Evolutionary conservation across 2,888 invertebrate genomes (phyloP).

Genomic region (Cecidostiba fungosa): DNA sequence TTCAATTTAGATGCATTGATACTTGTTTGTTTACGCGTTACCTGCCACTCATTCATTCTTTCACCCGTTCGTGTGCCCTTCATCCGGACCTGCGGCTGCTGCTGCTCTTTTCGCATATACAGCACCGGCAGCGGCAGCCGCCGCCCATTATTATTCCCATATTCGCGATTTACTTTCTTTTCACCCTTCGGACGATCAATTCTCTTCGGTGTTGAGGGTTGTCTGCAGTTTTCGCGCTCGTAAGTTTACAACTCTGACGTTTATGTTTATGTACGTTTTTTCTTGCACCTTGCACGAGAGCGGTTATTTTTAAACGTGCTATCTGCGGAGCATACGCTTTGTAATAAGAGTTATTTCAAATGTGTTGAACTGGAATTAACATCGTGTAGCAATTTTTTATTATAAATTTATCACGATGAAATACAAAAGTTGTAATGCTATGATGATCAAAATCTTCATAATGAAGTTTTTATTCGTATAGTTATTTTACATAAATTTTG

Average conservation of each 20-base stretch:
- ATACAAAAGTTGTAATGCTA: background rate
- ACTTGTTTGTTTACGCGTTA: slow-evolving; percentile 79
- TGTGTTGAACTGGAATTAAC: background rate
- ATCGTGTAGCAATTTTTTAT: background rate
- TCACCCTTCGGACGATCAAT: slow-evolving; percentile 48
- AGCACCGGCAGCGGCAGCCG: slow-evolving; percentile 50
- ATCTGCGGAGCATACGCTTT: background rate
- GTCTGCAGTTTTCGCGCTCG: slow-evolving; percentile 41
- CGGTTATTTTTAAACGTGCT: background rate
- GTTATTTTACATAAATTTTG: no score
- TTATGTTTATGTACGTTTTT: slow-evolving; percentile 34
- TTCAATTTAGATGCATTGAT: slow-evolving; percentile 80
- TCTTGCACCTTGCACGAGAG: slow-evolving; percentile 36
- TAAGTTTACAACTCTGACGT: slow-evolving; percentile 35
- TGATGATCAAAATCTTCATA: no score
- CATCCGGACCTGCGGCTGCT: slow-evolving; percentile 35
- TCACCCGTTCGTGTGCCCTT: slow-evolving; percentile 59
- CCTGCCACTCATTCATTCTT: slow-evolving; percentile 73
- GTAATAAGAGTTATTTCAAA: background rate
- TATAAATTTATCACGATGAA: background rate
- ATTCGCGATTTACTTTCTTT: slow-evolving; percentile 66
- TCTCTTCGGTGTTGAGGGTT: slow-evolving; percentile 44
- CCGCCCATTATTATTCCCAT: slow-evolving; percentile 75
- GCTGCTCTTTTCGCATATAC: background rate
- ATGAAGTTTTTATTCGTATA: no score